These are phyloP conservation scores for Plestiodon gilberti DNA, from an alignment of 2,113 vertebrate genomes.

Conservation along the genomic window DNA sequence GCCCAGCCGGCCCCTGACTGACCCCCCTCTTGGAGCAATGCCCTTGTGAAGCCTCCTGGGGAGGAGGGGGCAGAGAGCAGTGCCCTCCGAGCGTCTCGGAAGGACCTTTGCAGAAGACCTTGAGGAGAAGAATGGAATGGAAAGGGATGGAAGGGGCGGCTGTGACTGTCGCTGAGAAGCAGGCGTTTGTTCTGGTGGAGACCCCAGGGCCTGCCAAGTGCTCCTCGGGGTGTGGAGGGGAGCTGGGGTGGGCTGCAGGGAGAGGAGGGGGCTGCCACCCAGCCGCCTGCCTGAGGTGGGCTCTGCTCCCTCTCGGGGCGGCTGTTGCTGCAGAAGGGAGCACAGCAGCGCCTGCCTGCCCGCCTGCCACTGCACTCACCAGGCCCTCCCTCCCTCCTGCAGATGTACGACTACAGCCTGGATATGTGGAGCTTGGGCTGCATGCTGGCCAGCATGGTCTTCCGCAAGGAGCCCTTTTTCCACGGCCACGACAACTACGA, in stretches of 20 bases:
- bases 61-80: accelerated
- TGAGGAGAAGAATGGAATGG: too few relatives aligned
- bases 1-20: accelerated
- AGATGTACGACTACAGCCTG: conserved; percentile 91
- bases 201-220: too few relatives aligned
- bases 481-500: conserved; percentile 90
- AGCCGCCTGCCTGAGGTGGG: too few relatives aligned
- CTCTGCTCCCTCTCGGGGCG: not conserved
- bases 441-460: conserved; percentile 90
- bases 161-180: too few relatives aligned
- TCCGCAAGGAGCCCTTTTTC: conserved; percentile 89
- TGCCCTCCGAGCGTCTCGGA: accelerated
- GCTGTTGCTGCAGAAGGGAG: not conserved
- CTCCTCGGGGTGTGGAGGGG: too few relatives aligned
- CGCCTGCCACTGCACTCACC: accelerated
- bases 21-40: too few relatives aligned
- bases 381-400: not conserved
- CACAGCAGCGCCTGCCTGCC: not conserved
- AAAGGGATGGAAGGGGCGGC: too few relatives aligned
- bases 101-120: accelerated
- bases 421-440: conserved; percentile 90
- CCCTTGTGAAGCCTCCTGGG: too few relatives aligned
- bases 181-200: too few relatives aligned
- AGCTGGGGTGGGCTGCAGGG: too few relatives aligned
- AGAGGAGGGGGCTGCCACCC: too few relatives aligned